Evolutionary conservation across 2,113 vertebrate species (phyloP).

Genomic region (Ascaphus truei): DNA sequence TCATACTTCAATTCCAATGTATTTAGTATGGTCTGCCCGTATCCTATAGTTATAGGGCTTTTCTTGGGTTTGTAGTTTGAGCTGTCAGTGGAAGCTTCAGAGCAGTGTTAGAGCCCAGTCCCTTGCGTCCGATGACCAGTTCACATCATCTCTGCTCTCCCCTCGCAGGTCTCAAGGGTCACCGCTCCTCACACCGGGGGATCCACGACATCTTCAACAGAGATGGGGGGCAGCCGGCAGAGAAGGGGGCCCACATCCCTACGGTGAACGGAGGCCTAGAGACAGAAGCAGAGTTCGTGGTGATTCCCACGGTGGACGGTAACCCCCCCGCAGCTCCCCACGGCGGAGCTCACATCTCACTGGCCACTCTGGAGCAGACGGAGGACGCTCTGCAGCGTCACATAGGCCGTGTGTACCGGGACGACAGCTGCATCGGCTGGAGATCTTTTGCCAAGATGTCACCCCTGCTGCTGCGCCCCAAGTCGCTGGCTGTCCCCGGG

Average conservation of each 20-base stretch:
- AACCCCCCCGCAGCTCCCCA: slow-evolving; percentile 31
- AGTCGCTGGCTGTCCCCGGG: slow-evolving; percentile 85
- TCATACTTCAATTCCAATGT: too few species aligned
- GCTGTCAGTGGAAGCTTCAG: too few species aligned
- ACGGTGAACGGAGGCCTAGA: slow-evolving; percentile 46
- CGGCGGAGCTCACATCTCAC: slow-evolving; percentile 65
- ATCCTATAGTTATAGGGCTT: too few species aligned
- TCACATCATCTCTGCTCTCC: too few species aligned
- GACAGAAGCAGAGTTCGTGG: slow-evolving; percentile 44
- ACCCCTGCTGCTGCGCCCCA: slow-evolving; percentile 66
- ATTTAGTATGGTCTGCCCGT: too few species aligned
- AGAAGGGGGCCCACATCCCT: slow-evolving; percentile 34
- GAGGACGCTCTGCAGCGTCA: slow-evolving; percentile 66
- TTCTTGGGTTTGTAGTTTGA: too few species aligned
- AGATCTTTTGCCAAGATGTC: slow-evolving; percentile 58
- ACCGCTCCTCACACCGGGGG: neutral
- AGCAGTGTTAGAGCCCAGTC: too few species aligned
- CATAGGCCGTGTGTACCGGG: slow-evolving; percentile 67
- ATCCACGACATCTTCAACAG: slow-evolving; percentile 32
- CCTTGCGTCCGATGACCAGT: too few species aligned
- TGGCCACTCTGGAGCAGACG: slow-evolving; percentile 54
- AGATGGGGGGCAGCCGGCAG: slow-evolving; percentile 37
- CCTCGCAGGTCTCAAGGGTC: too few species aligned
- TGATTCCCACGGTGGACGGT: slow-evolving; percentile 81
- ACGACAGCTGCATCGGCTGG: slow-evolving; percentile 67